phyloP scores from a whole-genome alignment of 35 echinoderm and acorn worm species.

The Lytechinus variegatus region DNA sequence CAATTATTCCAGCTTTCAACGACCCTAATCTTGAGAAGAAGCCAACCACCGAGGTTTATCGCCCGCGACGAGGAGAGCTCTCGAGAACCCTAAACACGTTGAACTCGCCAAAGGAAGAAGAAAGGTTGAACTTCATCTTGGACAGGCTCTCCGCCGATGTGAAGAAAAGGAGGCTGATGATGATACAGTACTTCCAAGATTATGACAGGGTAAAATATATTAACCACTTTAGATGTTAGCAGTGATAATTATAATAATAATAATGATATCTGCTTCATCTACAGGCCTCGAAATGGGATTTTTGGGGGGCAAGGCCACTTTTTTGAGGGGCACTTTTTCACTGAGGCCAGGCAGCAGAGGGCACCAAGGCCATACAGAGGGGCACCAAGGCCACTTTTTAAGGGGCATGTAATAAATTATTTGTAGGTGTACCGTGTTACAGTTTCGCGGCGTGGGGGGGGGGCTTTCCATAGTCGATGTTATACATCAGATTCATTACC shows the following conservation, averaged over 20 bases:
- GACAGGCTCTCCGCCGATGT: constrained; percentile 66
- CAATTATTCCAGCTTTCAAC: constrained; percentile 79
- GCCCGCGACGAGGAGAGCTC: constrained; percentile 82
- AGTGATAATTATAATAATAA: neutral
- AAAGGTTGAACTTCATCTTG: constrained; percentile 61
- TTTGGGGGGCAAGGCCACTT: too few relatives aligned
- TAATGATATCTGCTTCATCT: neutral
- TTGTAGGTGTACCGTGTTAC: too few relatives aligned
- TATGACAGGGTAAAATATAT: constrained; percentile 82
- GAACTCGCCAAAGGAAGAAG: constrained; percentile 55
- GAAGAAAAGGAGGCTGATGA: constrained; percentile 81
- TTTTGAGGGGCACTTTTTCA: too few relatives aligned
- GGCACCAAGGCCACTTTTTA: too few relatives aligned
- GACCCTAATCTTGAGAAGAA: constrained; percentile 97
- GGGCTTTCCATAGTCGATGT: too few relatives aligned
- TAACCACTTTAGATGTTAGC: too few relatives aligned
- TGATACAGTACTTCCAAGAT: constrained; percentile 90
- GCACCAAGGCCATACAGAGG: too few relatives aligned
- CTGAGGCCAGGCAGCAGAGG: too few relatives aligned
- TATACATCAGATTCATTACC: too few relatives aligned
- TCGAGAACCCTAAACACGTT: constrained; percentile 76
- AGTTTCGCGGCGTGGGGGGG: too few relatives aligned
- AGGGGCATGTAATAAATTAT: too few relatives aligned
- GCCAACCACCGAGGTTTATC: constrained; percentile 74
- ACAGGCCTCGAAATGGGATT: too few relatives aligned